phyloP scores from a whole-genome alignment of 2,113 vertebrate species.

The Copsychus sechellarum region DNA sequence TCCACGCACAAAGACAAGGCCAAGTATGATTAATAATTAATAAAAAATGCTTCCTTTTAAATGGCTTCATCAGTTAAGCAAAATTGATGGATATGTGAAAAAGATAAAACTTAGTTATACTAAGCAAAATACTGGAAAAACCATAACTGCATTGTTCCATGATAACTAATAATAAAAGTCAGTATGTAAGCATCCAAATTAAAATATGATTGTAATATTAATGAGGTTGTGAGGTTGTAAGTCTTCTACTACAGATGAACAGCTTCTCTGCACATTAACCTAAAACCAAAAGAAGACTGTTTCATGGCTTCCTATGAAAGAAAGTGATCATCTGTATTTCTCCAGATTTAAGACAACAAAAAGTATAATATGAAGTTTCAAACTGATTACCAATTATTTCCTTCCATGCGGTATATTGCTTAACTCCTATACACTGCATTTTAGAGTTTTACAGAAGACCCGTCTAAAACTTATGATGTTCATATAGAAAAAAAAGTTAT shows the following conservation, averaged over 20 bases:
- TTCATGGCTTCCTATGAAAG: constrained; percentile 23
- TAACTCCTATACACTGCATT: constrained; percentile 16
- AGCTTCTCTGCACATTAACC: constrained; percentile 45
- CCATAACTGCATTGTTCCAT: background rate
- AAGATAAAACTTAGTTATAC: background rate
- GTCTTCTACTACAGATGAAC: constrained; percentile 34
- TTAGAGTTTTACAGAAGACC: constrained; percentile 29
- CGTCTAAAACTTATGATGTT: background rate
- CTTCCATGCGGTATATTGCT: background rate
- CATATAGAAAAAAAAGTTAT: background rate
- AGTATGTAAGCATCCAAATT: constrained; percentile 58
- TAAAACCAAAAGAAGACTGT: background rate
- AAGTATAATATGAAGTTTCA: constrained; percentile 22
- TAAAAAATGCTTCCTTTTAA: background rate
- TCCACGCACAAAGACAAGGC: background rate
- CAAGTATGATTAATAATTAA: background rate
- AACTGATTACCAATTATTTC: constrained; percentile 14
- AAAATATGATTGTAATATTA: constrained; percentile 53
- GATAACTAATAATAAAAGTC: constrained; percentile 33
- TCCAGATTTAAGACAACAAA: background rate
- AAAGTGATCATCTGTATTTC: constrained; percentile 37
- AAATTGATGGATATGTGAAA: background rate
- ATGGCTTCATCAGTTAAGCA: background rate
- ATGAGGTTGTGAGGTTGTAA: constrained; percentile 1
- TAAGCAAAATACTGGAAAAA: background rate